Base-by-base conservation (phyloP, 35 echinoderm and acorn worm species). In the Nesometra sesokonis region DNA sequence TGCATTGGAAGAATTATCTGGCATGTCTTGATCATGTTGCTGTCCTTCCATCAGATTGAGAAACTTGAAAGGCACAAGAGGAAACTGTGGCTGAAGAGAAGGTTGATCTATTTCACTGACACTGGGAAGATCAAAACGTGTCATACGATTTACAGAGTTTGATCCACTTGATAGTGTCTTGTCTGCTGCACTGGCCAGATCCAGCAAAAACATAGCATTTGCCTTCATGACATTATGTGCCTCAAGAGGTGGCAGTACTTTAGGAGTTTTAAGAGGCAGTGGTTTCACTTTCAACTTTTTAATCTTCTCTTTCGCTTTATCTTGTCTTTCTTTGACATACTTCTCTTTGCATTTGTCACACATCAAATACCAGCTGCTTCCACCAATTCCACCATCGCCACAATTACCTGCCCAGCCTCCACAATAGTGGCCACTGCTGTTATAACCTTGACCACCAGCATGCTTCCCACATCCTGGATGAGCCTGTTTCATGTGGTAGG, bases 151-250 rank as follows among this genome's bases (percentile, higher is more conserved):
- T 29, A 89, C 29, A 5, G 90, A 87, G 30, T 90, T 89, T 0
- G 11, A 82, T 57, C 57, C 89, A 34, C 1, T 84, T 36, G 89
- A 78, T 17, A 92, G 94, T 11, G 83, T 88, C 5, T 85, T 90
- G 15, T 93, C 93, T 17, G 90, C 87, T 21, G 96, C 87, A 77
- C 92, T 99, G 37, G 96, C 96, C 23, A 99, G 88, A 80, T 94
- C 96, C 77, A 99, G 36, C 15, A 99, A 84, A 47, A 99, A 99
- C 84, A 99, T 94, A 7, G 96, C 92, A 81, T 99, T 99, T 32
- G 92, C 96, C 77, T 94, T 99, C 96, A 99, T 99, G 57, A 99
- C 92, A 32, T 99, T 93, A 83, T 99, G 96, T 9, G 93, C 96
- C 46, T 94, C 96, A 4, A 99, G 78, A 0, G 96, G 96, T 38